Evolutionary conservation across 1,140 invertebrate genomes (phyloP).

Genomic region (Parapsyche elsis): DNA sequence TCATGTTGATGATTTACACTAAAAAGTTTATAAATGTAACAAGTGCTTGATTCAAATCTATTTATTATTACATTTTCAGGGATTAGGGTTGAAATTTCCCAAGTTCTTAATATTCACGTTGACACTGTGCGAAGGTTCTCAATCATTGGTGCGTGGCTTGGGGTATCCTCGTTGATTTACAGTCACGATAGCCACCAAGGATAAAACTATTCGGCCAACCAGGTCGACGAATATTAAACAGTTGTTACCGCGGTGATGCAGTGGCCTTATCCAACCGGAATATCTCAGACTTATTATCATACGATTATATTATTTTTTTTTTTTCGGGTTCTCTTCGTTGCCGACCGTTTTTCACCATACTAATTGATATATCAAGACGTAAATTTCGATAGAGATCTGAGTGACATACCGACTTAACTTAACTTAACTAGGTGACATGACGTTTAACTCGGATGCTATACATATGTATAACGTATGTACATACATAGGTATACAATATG

Average conservation of each 20-base stretch:
- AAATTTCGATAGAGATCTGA: slow-evolving; percentile 5
- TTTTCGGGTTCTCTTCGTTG: not conserved
- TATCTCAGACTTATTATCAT: slow-evolving; percentile 4
- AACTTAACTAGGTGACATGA: too few species aligned
- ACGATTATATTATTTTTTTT: not conserved
- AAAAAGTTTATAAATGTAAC: too few species aligned
- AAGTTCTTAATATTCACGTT: not conserved
- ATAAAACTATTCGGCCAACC: slow-evolving; percentile 6
- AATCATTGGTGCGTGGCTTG: slow-evolving; percentile 4
- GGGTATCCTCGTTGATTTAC: not conserved
- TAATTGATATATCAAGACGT: slow-evolving; percentile 22
- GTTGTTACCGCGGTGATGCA: not conserved
- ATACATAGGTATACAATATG: too few species aligned
- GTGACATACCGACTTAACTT: too few species aligned
- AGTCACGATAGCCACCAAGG: not conserved
- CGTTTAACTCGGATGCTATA: too few species aligned
- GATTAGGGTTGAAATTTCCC: too few species aligned
- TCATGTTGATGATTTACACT: not conserved
- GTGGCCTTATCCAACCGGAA: not conserved
- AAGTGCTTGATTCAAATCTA: too few species aligned
- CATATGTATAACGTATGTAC: too few species aligned
- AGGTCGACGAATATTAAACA: slow-evolving; percentile 19
- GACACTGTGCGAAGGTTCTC: not conserved
- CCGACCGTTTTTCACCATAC: not conserved
- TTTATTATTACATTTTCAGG: too few species aligned